Conservation (phyloP, 2,113 vertebrate species). For the Spheniscus mendiculus region DNA sequence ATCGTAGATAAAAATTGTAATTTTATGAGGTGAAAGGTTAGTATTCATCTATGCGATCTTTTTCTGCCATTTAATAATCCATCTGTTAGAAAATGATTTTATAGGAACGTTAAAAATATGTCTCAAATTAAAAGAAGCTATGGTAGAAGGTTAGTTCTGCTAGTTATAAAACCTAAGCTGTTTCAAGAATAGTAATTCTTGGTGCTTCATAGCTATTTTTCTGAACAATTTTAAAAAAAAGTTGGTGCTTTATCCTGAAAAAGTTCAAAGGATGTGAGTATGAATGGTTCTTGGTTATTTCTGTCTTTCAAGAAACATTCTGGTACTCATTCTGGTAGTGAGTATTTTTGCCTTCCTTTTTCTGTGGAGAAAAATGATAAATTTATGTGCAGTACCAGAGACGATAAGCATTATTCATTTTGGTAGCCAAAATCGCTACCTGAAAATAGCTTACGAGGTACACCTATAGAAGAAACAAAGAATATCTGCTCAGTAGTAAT, state of each 20-base stretch:
- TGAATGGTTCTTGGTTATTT: neutral
- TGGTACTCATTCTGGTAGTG: neutral
- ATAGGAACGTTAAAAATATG: neutral
- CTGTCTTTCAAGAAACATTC: neutral
- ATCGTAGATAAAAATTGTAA: neutral
- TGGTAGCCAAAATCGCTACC: neutral
- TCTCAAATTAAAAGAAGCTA: conserved; percentile 6
- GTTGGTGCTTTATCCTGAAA: neutral
- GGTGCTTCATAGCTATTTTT: neutral
- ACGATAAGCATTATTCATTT: neutral
- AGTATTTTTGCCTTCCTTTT: neutral
- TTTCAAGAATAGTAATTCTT: neutral
- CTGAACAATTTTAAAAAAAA: neutral
- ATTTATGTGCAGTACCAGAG: neutral
- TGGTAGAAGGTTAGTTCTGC: neutral
- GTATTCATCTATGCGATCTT: neutral
- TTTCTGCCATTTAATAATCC: neutral
- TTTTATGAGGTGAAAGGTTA: neutral
- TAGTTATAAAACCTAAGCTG: neutral
- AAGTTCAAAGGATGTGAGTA: neutral
- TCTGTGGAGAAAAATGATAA: neutral
- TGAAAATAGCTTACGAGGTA: neutral
- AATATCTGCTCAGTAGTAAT: neutral
- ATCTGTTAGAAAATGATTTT: neutral
- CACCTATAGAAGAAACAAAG: neutral